Evolutionary conservation across 1,140 invertebrate species (phyloP).

Genomic region (Mizuhopecten yessoensis): DNA sequence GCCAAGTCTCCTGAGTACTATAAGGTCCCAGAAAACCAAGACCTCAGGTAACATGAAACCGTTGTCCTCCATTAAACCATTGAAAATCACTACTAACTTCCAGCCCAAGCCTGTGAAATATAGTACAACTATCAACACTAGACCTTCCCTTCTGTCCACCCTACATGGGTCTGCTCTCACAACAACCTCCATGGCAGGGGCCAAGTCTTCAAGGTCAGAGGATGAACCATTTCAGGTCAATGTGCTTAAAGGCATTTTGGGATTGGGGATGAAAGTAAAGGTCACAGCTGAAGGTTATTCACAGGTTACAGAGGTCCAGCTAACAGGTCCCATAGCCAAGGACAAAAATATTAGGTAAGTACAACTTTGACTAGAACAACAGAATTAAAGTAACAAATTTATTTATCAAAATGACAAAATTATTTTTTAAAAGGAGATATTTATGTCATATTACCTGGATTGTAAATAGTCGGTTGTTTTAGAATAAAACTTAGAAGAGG

Average conservation of each 20-base stretch:
- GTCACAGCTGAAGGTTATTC: slow-evolving; percentile 68
- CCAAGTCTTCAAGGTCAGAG: slow-evolving; percentile 58
- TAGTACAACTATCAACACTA: slow-evolving; percentile 46
- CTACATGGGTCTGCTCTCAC: slow-evolving; percentile 51
- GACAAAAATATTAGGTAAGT: slow-evolving; percentile 75
- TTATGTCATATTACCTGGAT: too few species aligned
- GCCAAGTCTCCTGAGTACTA: slow-evolving; percentile 56
- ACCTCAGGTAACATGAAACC: slow-evolving; percentile 51
- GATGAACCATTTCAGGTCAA: slow-evolving; percentile 76
- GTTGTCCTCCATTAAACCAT: slow-evolving; percentile 58
- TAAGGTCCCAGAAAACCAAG: slow-evolving; percentile 41
- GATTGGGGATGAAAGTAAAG: slow-evolving; percentile 75
- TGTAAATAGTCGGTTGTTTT: too few species aligned
- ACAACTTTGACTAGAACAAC: slow-evolving; percentile 9
- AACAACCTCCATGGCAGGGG: neutral
- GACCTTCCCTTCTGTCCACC: slow-evolving; percentile 58
- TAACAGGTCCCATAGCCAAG: slow-evolving; percentile 72
- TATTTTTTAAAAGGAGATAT: too few species aligned
- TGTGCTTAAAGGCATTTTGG: slow-evolving; percentile 76
- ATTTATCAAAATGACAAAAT: too few species aligned
- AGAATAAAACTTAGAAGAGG: too few species aligned
- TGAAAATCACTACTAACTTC: slow-evolving; percentile 56
- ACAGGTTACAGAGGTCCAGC: slow-evolving; percentile 73
- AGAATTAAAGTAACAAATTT: too few species aligned
- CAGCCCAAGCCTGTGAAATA: slow-evolving; percentile 51